These are phyloP conservation scores for Leistus spinibarbis DNA, from an alignment of 2,888 invertebrate genomes.

Conservation along the genomic window DNA sequence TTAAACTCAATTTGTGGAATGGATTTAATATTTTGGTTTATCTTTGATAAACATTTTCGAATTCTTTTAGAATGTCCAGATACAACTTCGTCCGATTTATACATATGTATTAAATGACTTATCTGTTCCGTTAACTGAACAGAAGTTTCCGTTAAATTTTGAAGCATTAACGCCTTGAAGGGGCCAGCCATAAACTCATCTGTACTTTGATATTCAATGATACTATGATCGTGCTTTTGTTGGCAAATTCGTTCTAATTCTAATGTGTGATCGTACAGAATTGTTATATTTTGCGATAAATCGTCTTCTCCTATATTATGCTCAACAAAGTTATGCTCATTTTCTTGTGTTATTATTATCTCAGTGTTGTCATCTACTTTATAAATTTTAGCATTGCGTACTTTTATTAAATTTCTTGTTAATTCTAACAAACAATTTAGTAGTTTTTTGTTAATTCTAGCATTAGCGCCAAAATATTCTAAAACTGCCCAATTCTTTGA, in stretches of 20 bases:
- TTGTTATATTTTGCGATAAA: background rate
- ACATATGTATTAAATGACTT: conserved; percentile 4
- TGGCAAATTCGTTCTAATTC: background rate
- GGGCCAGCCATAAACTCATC: background rate
- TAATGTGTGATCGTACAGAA: background rate
- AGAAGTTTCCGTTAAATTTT: conserved; percentile 11
- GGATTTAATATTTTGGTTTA: background rate
- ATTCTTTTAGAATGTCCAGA: background rate
- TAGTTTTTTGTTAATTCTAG: background rate
- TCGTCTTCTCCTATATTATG: background rate
- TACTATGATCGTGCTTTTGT: background rate
- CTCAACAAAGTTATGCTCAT: background rate
- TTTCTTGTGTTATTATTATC: background rate
- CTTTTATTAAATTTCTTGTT: background rate
- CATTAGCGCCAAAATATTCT: background rate
- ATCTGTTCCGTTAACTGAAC: conserved; percentile 12
- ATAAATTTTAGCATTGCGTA: background rate
- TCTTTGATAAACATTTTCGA: conserved; percentile 12
- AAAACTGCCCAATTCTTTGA: too few relatives aligned
- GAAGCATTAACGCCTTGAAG: background rate
- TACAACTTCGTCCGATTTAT: background rate
- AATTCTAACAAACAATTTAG: background rate
- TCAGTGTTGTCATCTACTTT: background rate
- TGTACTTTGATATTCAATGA: background rate
- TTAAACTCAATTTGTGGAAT: conserved; percentile 9